Evolutionary conservation across 1,140 invertebrate genomes (phyloP).

Genomic region (Brachionus plicatilis): DNA sequence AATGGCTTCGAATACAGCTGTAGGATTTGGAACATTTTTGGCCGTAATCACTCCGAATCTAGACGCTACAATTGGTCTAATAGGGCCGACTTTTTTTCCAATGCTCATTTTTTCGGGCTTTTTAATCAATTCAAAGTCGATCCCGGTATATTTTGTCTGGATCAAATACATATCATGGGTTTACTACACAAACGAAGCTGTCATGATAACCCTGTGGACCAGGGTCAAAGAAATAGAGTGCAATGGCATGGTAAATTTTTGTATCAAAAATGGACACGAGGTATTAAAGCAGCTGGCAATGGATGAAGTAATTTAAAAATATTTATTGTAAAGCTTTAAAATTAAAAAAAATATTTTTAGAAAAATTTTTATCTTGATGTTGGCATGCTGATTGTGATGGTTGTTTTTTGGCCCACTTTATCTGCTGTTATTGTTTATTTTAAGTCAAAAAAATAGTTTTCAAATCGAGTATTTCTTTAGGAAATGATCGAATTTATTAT

Average conservation of each 20-base stretch:
- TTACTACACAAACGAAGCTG: conserved; percentile 27
- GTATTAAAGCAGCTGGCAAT: conserved; percentile 1
- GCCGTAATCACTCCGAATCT: conserved; percentile 15
- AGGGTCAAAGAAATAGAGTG: conserved; percentile 21
- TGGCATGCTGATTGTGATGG: background rate
- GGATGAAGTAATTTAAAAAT: background rate
- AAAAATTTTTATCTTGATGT: conserved; percentile 26
- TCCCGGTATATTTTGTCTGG: conserved; percentile 35
- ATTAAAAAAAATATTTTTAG: background rate
- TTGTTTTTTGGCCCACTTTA: conserved; percentile 14
- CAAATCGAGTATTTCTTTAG: conserved; percentile 11
- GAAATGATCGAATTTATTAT: background rate
- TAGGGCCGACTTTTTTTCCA: conserved; percentile 82
- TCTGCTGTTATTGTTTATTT: conserved; percentile 22
- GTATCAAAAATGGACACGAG: conserved; percentile 32
- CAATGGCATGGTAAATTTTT: background rate
- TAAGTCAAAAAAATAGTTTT: conserved; percentile 34
- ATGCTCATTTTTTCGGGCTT: conserved; percentile 90
- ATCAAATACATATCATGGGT: conserved; percentile 41
- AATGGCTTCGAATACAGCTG: background rate
- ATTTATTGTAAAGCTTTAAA: background rate
- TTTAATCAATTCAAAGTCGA: conserved; percentile 71
- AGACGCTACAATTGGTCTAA: conserved; percentile 70
- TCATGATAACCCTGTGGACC: conserved; percentile 24
- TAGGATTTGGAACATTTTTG: conserved; percentile 64